Base-by-base conservation (phyloP, 2,797 vertebrate genomes). In the Lemur catta region DNA sequence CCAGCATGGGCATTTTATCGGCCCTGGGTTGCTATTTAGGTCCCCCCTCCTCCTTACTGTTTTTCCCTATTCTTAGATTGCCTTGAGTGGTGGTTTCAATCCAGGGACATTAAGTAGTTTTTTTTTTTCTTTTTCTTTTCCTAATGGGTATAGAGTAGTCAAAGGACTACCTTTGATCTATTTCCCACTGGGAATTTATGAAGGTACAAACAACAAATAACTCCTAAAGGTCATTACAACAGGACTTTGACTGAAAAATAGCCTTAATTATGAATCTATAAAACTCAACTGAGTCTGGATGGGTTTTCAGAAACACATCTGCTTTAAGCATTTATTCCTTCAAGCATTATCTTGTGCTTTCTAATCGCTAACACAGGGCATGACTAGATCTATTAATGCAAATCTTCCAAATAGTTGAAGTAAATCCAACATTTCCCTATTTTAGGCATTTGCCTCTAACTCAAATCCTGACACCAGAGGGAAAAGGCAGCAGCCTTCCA, bases 231-330 rank as follows among this genome's bases (percentile, higher is more conserved):
- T 96, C 65, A 46, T 81, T n/a, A 71, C 7, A 15, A 79, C 59
- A 84, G 65, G 43, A 59, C 72, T 89, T 93, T n/a, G 46, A 81
- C 75, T 81, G 24, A 84, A 95, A 94, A 95, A 94, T 33, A 89
- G 86, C 41, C 59, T 95, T 85, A 93, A 96, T 50, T 74, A 48
- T 20, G 57, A 84, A 94, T 72, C 67, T 41, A 50, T 71, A 65
- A 95, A 95, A 89, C 41, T 69, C 71, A 92, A 69, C 46, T 4
- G 55, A 94, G 28, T 89, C 50, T 79, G 48, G 38, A 26, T 46
- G 13, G 30, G 67, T 67, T 96, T 93, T 95, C 88, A 91, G 85
- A 92, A 95, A 90, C 79, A 97, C 91, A 93, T 93, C 67, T 97
- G 94, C 76, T 95, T 94, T 95, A 78, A 90, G 57, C 75, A 78